A percentile compares a stretch with the other conserved stretches of the same genome.
phyloP scores from a whole-genome alignment of 2,113 vertebrate species.

The Xiphophorus couchianus region DNA sequence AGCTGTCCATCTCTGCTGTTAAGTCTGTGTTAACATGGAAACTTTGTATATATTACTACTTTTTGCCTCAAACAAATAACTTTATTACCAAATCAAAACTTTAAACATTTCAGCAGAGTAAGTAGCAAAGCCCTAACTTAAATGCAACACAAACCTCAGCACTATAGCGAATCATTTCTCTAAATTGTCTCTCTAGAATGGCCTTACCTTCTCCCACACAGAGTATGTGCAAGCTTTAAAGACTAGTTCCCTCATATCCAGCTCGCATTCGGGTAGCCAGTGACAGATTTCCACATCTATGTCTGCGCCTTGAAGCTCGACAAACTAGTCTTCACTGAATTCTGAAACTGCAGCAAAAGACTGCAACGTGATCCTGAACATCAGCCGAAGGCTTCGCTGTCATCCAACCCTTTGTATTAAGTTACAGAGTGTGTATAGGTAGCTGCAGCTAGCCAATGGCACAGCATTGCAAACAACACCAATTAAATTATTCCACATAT shows the following conservation, averaged over 20 bases:
- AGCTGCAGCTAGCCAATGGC: constrained; percentile 50
- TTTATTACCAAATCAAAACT: background rate
- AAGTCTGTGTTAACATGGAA: background rate
- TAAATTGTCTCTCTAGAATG: background rate
- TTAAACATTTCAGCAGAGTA: background rate
- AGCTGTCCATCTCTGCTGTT: background rate
- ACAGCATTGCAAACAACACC: constrained; percentile 27
- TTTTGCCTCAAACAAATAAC: background rate
- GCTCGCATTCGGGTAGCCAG: constrained; percentile 10
- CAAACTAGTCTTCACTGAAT: constrained; percentile 21
- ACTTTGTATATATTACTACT: background rate
- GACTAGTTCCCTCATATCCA: constrained; percentile 81
- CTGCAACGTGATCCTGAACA: constrained; percentile 72
- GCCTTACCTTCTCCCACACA: constrained; percentile 83
- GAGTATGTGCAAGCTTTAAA: constrained; percentile 78
- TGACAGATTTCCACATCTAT: constrained; percentile 7
- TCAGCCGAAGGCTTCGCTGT: constrained; percentile 59
- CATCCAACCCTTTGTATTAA: constrained; percentile 68
- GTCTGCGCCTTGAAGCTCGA: constrained; percentile 12
- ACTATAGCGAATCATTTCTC: background rate
- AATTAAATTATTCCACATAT: constrained; percentile 33
- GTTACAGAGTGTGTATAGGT: constrained; percentile 58
- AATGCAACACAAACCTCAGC: background rate
- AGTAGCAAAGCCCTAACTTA: background rate
- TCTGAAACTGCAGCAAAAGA: constrained; percentile 41